A percentile compares a stretch with the other conserved stretches of the same genome.
These are phyloP conservation scores for crab-eating macaque (Macaca fascicularis) DNA, from an alignment of 2,113 vertebrate species.

Conservation along the genomic window T2T-MFA8v1.1 NC_088388.1:55505501-55506000, in stretches of 20 bases:
- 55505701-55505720: background rate
- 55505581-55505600: background rate
- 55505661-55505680: background rate
- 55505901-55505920: background rate
- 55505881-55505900: constrained; percentile 50
- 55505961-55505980: background rate
- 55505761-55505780: background rate
- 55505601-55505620: background rate
- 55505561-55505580: background rate
- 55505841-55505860: constrained; percentile 25
- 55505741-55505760: background rate
- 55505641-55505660: background rate
- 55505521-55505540: background rate
- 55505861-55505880: constrained; percentile 13
- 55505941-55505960: background rate
- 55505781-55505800: constrained; percentile 46
- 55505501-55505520: background rate
- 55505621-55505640: background rate
- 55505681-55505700: background rate
- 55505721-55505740: background rate
- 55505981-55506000: constrained; percentile 31
- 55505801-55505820: background rate
- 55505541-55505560: constrained; percentile 7
- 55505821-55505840: constrained; percentile 33
- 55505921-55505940: constrained; percentile 48